Percentiles rank a stretch among this genome's conserved stretches.
Conservation (phyloP, 2,113 vertebrate species). For the Gymnogyps californianus region DNA sequence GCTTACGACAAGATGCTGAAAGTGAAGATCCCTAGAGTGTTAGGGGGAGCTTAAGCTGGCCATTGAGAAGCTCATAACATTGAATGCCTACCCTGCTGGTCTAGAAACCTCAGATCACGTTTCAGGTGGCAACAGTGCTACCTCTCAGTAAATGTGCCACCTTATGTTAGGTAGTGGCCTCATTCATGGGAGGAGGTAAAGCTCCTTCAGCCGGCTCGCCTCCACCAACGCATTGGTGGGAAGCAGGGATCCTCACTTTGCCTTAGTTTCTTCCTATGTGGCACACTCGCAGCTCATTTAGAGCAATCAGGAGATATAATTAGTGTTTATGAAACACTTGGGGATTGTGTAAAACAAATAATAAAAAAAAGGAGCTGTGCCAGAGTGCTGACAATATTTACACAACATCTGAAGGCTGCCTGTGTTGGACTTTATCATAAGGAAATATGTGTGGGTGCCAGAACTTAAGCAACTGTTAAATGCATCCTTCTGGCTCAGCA, state of each 20-base stretch:
- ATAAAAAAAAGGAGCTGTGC: not conserved
- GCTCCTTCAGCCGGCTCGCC: not conserved
- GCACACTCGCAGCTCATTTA: not conserved
- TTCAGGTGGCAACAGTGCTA: not conserved
- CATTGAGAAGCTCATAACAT: not conserved
- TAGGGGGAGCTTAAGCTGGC: not conserved
- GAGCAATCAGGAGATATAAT: not conserved
- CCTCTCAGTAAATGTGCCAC: not conserved
- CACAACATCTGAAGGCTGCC: conserved; percentile 15
- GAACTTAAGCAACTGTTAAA: conserved; percentile 1
- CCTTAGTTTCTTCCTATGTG: not conserved
- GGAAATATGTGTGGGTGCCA: not conserved
- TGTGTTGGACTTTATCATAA: not conserved
- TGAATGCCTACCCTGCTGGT: not conserved
- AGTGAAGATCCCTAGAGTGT: not conserved
- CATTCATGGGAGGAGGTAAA: not conserved
- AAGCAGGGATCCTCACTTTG: not conserved
- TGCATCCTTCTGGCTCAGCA: not conserved
- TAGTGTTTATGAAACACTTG: conserved; percentile 29
- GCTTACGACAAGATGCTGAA: not conserved
- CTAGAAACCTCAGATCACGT: not conserved
- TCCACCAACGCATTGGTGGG: not conserved
- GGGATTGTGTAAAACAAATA: conserved; percentile 43
- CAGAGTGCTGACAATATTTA: conserved; percentile 16
- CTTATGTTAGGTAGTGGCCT: not conserved